phyloP scores from a whole-genome alignment of 1,140 invertebrate genomes.

The Drosophila equinoxialis region DNA sequence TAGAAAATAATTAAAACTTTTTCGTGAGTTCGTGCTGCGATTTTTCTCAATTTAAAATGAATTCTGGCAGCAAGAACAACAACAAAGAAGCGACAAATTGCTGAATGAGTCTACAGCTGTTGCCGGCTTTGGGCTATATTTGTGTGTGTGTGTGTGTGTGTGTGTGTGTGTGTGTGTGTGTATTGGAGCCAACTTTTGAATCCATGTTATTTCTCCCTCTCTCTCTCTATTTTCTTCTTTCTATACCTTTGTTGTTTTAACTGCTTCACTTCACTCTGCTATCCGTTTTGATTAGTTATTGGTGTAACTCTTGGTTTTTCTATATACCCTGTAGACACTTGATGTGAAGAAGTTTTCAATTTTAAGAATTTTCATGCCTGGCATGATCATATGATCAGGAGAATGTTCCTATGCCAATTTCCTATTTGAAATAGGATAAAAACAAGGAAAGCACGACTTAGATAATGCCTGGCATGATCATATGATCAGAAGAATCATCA shows the following conservation, averaged over 20 bases:
- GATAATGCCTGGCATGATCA: no score
- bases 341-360: background rate
- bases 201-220: slow-evolving; percentile 28
- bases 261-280: background rate
- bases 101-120: slow-evolving; percentile 40
- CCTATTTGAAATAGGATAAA: no score
- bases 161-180: slow-evolving; percentile 28
- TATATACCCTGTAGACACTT: background rate
- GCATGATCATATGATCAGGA: no score
- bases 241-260: background rate
- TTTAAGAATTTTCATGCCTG: background rate
- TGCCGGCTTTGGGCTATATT: slow-evolving; percentile 25
- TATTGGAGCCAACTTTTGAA: slow-evolving; percentile 47
- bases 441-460: no score
- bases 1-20: slow-evolving; percentile 81
- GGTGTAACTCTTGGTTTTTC: slow-evolving; percentile 21
- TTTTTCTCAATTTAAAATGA: slow-evolving; percentile 81
- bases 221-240: background rate
- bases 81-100: slow-evolving; percentile 25
- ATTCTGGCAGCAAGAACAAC: slow-evolving; percentile 57
- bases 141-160: slow-evolving; percentile 25
- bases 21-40: slow-evolving; percentile 80
- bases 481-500: no score
- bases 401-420: no score
- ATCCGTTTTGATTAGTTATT: slow-evolving; percentile 69